phyloP scores from a whole-genome alignment of 2,113 vertebrate genomes.

The Ochotona curzoniae region DNA sequence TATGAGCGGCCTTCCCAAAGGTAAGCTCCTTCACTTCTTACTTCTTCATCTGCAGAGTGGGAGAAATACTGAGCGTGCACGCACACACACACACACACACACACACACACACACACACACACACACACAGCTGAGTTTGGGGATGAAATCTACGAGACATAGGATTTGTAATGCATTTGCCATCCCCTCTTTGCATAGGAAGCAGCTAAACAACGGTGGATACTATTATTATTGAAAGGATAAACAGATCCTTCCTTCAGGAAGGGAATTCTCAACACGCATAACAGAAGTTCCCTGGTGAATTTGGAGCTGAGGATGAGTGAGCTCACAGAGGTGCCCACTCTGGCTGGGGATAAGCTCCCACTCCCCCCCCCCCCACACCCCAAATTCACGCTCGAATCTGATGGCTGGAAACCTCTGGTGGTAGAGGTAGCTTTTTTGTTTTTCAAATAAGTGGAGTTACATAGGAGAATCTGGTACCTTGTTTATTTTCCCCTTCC shows the following conservation, averaged over 20 bases:
- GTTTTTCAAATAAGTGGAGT: neutral
- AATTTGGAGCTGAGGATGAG: conserved; percentile 22
- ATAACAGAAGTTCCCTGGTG: neutral
- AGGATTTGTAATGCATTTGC: neutral
- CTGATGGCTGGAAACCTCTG: conserved; percentile 4
- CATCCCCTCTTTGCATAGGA: neutral
- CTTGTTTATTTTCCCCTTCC: conserved; percentile 20
- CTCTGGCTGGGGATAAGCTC: neutral
- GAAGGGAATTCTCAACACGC: neutral
- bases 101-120: neutral
- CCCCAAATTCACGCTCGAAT: neutral
- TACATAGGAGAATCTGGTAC: neutral
- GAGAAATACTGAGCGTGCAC: neutral
- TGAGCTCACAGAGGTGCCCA: neutral
- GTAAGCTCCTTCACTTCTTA: neutral
- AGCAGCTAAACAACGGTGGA: neutral
- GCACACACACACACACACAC: neutral
- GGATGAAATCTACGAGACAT: neutral
- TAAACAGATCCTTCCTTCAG: neutral
- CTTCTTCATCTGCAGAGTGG: neutral
- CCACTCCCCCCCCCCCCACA: neutral
- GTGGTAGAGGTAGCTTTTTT: neutral
- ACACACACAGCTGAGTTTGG: neutral
- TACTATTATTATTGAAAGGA: neutral
- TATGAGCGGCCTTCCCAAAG: neutral